Conservation (phyloP, 2,113 vertebrate genomes). For the Sclerurus mexicanus region DNA sequence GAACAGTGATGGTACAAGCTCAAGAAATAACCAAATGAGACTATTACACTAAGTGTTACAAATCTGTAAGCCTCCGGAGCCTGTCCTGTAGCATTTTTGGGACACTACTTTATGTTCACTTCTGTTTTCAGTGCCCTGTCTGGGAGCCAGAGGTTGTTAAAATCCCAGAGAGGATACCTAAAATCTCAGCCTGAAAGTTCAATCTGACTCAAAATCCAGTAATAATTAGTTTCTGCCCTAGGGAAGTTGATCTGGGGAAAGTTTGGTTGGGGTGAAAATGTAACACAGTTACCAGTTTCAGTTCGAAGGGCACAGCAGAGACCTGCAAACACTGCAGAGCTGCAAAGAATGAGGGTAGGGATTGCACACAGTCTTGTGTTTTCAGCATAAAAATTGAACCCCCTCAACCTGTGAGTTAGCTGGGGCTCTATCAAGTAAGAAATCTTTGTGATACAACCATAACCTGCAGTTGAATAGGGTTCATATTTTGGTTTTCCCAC, state of each 20-base stretch:
- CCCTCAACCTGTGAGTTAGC: not conserved
- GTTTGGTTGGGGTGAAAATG: not conserved
- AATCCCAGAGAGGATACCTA: not conserved
- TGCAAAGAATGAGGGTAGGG: not conserved
- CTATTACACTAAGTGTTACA: not conserved
- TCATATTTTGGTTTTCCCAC: not conserved
- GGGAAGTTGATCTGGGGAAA: conserved; percentile 1
- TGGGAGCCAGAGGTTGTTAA: not conserved
- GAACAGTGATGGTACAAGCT: not conserved
- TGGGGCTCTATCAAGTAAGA: not conserved
- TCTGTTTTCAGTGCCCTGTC: not conserved
- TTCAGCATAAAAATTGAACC: not conserved
- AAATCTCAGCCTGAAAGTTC: conserved; percentile 29
- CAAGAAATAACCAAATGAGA: not conserved
- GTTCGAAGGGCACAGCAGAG: not conserved
- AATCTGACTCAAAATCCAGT: conserved; percentile 10
- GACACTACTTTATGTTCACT: not conserved
- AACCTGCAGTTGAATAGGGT: not conserved
- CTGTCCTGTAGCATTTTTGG: not conserved
- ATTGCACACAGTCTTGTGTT: not conserved
- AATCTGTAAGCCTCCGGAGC: not conserved
- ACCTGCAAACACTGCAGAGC: not conserved
- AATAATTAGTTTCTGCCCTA: not conserved
- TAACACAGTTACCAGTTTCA: not conserved
- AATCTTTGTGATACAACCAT: not conserved